Percentiles rank a stretch among this genome's conserved stretches.
Evolutionary conservation across 2,113 vertebrate genomes (phyloP).

Genomic region (Neotoma lepida): DNA sequence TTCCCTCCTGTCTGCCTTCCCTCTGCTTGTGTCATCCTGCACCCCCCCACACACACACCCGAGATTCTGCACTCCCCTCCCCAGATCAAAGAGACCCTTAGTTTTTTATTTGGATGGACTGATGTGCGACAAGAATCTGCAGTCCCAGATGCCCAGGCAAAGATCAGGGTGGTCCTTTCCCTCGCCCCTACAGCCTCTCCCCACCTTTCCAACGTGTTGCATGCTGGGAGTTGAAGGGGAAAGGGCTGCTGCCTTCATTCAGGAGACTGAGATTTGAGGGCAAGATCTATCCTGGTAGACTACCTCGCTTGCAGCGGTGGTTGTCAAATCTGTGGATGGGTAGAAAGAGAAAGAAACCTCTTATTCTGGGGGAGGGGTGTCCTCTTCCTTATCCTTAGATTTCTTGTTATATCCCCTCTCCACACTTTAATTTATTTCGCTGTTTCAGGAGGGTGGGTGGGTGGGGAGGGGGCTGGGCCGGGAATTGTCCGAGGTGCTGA

Average conservation of each 20-base stretch:
- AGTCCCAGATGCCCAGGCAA: conserved; percentile 49
- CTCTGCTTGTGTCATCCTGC: conserved; percentile 46
- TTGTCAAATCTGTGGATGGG: conserved; percentile 11
- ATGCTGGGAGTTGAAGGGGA: conserved; percentile 71
- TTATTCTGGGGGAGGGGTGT: conserved; percentile 36
- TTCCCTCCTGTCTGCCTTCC: not conserved
- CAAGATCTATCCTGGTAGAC: conserved; percentile 56
- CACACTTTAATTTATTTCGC: conserved; percentile 77
- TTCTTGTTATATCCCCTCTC: not conserved
- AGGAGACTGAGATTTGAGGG: conserved; percentile 64
- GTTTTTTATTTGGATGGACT: conserved; percentile 60
- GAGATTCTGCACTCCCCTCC: not conserved
- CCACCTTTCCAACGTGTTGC: conserved; percentile 77
- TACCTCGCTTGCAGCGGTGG: conserved; percentile 16
- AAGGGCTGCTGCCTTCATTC: conserved; percentile 33
- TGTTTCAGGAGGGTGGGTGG: conserved; percentile 72
- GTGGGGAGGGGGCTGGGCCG: conserved; percentile 68
- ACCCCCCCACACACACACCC: not conserved
- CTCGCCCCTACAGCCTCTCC: conserved; percentile 59
- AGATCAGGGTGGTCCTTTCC: conserved; percentile 49
- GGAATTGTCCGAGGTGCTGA: conserved; percentile 92
- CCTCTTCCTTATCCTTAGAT: conserved; percentile 63
- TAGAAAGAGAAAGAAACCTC: conserved; percentile 63
- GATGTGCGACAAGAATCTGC: conserved; percentile 57
- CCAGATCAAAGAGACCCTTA: conserved; percentile 34